A percentile compares a stretch with the other conserved stretches of the same genome.
Conservation (phyloP, 53 echinoderm and acorn worm genomes). For the Astropecten irregularis region DNA sequence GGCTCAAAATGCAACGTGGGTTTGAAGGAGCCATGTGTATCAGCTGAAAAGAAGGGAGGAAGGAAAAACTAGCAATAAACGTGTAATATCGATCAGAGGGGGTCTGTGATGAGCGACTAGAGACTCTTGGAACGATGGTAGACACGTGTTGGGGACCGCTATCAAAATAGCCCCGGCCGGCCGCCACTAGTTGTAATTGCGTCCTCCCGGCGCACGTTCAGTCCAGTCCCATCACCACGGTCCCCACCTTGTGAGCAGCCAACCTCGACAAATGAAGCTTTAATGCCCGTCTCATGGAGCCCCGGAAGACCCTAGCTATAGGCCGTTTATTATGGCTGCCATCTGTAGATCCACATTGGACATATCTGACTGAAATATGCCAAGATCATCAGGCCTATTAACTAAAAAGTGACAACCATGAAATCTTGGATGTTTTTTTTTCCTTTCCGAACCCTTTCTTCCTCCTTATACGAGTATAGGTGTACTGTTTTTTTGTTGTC, state of each 20-base stretch:
- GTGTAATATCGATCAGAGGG: conserved; percentile 35
- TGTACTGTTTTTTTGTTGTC: background rate
- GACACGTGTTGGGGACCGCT: conserved; percentile 37
- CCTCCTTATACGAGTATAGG: no score
- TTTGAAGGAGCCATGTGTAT: no score
- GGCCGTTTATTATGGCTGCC: conserved; percentile 47
- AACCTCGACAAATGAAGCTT: conserved; percentile 54
- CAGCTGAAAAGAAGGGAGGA: background rate
- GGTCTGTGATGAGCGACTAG: conserved; percentile 8
- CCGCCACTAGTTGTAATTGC: conserved; percentile 29
- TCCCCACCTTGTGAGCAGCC: conserved; percentile 36
- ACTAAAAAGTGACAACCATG: conserved; percentile 33
- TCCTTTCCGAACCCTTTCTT: no score
- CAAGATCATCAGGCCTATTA: conserved; percentile 52
- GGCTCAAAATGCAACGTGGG: no score
- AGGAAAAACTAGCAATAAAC: background rate
- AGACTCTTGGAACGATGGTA: conserved; percentile 12
- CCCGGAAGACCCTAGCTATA: background rate
- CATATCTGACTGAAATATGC: conserved; percentile 11
- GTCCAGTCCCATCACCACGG: no score
- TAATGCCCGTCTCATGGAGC: background rate
- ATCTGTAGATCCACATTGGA: conserved; percentile 19
- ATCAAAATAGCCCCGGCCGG: conserved; percentile 31
- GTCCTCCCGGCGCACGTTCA: no score
- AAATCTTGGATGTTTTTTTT: no score